Base-by-base conservation (phyloP, 2,113 vertebrate species). In the Propithecus coquereli region DNA sequence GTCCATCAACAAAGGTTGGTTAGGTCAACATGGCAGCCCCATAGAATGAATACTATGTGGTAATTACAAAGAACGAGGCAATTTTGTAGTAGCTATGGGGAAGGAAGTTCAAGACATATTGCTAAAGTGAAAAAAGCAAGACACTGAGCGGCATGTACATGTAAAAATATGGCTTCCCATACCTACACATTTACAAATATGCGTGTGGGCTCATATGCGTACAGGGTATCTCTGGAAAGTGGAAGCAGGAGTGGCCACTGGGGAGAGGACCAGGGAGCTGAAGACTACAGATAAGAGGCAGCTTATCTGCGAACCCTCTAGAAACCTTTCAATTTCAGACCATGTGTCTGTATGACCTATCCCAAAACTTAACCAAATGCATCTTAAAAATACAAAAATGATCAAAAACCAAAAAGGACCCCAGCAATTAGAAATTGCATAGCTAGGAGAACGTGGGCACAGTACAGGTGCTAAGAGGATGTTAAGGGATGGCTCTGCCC, bases 151-250 rank as follows among this genome's bases (percentile, higher is more conserved):
- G 81, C 66, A 71, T 17, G 30, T 43, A n/a, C 30, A 23, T 87
- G 23, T 80, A 40, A 76, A 92, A 92, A 61, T 18, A 10, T 9
- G 40, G 20, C n/a, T 30, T n/a, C n/a, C 40, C 40, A 43, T 27
- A 23, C 16, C 50, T 61, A 16, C 0, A 14, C 47, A 8, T 76
- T 54, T 37, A 81, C 61, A 73, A 87, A 83, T 8, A 27, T 16
- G 1, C 8, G 40, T 2, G 0, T 25, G 50, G 18, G 30, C n/a
- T 17, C 32, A 16, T 11, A 10, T 20, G 45, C 27, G 14, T 5
- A 74, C 0, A 6, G 22, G 23, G 43, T 16, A 30, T 23, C 70
- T 76, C 40, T 61, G 16, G 76, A 59, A 84, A 27, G 77, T 11
- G 54, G 86, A 76, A 61, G 14, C 3, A 8, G 47, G 25, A 27